Conservation (phyloP, 2,113 vertebrate genomes). For the Paedocypris sp. region DNA sequence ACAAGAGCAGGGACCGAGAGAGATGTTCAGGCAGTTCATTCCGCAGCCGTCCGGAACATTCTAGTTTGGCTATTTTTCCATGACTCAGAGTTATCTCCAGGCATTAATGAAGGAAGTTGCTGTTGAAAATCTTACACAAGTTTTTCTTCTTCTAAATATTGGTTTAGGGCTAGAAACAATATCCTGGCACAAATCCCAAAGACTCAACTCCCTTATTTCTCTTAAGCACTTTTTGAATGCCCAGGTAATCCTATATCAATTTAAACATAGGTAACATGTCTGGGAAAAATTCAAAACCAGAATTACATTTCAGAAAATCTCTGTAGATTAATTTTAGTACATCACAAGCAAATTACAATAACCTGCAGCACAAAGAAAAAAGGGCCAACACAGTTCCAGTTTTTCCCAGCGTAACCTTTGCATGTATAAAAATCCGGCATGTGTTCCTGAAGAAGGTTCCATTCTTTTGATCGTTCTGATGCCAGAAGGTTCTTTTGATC, state of each 20-base stretch:
- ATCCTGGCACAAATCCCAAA: background rate
- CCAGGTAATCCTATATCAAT: constrained; percentile 11
- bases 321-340: too few species aligned
- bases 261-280: constrained; percentile 15
- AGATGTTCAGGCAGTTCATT: background rate
- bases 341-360: too few species aligned
- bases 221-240: constrained; percentile 9
- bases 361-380: too few species aligned
- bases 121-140: background rate
- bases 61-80: constrained; percentile 26
- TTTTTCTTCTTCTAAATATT: background rate
- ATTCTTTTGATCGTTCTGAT: background rate
- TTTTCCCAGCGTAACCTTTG: background rate
- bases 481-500: constrained; percentile 1
- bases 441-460: background rate
- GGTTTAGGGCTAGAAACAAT: background rate
- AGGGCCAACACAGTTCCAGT: background rate
- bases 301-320: background rate
- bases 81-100: constrained; percentile 2
- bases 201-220: background rate
- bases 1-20: constrained; percentile 12
- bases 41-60: constrained; percentile 19
- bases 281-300: background rate
- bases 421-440: background rate
- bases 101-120: background rate